Conservation (phyloP, 2,888 invertebrate species). For the Mythimna impura region DNA sequence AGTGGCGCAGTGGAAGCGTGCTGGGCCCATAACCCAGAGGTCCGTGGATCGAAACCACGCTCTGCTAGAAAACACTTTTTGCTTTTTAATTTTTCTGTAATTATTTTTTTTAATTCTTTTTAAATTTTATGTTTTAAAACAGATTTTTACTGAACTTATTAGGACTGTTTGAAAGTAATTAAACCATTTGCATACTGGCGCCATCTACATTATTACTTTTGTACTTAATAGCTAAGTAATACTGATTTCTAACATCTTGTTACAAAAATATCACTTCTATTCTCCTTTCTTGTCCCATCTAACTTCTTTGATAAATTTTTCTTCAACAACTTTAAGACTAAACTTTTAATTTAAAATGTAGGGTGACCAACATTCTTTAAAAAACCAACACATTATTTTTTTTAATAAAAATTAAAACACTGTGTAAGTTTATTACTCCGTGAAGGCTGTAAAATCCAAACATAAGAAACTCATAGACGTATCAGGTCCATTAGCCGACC, state of each 20-base stretch:
- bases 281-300: neutral
- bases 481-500: slow-evolving; percentile 82
- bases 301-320: slow-evolving; percentile 11
- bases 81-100: slow-evolving; percentile 28
- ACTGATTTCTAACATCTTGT: slow-evolving; percentile 1
- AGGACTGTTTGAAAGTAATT: neutral
- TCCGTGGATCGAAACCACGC: slow-evolving; percentile 97
- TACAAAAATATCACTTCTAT: neutral
- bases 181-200: neutral
- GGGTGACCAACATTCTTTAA: slow-evolving; percentile 52
- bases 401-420: slow-evolving; percentile 34
- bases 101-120: slow-evolving; percentile 8
- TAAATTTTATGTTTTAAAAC: neutral
- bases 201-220: slow-evolving; percentile 5
- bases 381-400: slow-evolving; percentile 11
- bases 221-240: neutral
- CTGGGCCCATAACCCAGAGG: slow-evolving; percentile 97
- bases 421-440: slow-evolving; percentile 41
- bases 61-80: slow-evolving; percentile 90
- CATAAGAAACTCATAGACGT: slow-evolving; percentile 72
- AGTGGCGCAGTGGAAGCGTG: slow-evolving; percentile 96
- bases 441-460: slow-evolving; percentile 54
- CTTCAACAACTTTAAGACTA: slow-evolving; percentile 28
- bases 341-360: slow-evolving; percentile 30
- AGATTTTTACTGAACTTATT: neutral